Conservation (phyloP, 2,797 vertebrate genomes). For the Gouania willdenowi region DNA sequence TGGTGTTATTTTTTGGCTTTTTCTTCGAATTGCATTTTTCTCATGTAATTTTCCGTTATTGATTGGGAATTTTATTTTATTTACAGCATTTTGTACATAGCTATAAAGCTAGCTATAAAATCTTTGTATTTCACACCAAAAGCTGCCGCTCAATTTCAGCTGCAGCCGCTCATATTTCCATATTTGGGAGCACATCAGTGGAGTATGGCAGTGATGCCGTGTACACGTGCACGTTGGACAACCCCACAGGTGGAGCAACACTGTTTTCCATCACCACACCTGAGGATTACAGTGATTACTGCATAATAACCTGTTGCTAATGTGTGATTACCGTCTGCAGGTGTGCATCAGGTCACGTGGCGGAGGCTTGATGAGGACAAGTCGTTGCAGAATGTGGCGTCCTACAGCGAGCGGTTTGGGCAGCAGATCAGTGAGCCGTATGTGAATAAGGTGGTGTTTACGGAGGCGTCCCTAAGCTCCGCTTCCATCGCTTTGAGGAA, state of each 20-base stretch:
- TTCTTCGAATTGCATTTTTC: too few species aligned
- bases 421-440: constrained; percentile 26
- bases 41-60: too few species aligned
- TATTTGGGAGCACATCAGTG: constrained; percentile 8
- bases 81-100: too few species aligned
- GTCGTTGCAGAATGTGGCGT: constrained; percentile 38
- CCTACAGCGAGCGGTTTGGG: constrained; percentile 52
- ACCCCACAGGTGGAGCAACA: constrained; percentile 17
- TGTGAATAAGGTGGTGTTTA: constrained; percentile 37
- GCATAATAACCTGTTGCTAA: too few species aligned
- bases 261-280: too few species aligned
- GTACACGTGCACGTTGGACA: constrained; percentile 29
- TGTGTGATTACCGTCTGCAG: constrained; percentile 11
- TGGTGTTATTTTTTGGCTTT: too few species aligned
- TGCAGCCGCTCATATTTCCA: constrained; percentile 15
- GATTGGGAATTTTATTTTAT: too few species aligned
- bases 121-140: too few species aligned
- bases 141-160: too few species aligned
- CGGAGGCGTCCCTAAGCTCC: constrained; percentile 26
- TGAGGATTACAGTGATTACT: too few species aligned
- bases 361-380: constrained; percentile 26
- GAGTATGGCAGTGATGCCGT: constrained; percentile 3
- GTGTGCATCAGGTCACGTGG: constrained; percentile 69
- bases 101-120: too few species aligned
- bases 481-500: constrained; percentile 55